Percentiles rank a stretch among this genome's conserved stretches.
These are phyloP conservation scores for Chlorocebus sabaeus DNA, from an alignment of 2,113 vertebrate genomes.

Conservation along the genomic window DNA sequence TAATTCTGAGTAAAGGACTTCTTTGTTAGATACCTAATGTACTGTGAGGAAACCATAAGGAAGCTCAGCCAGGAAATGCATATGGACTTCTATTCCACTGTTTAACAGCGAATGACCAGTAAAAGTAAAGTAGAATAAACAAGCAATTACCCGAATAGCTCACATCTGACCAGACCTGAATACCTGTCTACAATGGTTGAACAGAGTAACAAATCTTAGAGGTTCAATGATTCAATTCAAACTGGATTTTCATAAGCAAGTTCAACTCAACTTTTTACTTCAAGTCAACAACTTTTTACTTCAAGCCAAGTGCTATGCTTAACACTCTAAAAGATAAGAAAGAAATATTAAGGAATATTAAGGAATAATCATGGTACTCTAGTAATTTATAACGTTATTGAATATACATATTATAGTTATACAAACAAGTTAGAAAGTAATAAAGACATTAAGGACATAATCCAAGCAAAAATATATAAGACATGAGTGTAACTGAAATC, in stretches of 20 bases:
- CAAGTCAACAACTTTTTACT: not conserved
- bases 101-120: not conserved
- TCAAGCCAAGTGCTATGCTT: not conserved
- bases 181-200: not conserved
- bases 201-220: not conserved
- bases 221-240: not conserved
- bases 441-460: not conserved
- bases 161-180: not conserved
- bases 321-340: not conserved
- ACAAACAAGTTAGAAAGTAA: not conserved
- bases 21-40: not conserved
- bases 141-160: not conserved
- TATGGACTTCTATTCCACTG: not conserved
- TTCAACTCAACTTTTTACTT: constrained; percentile 11
- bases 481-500: not conserved
- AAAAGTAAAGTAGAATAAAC: not conserved
- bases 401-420: not conserved
- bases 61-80: not conserved
- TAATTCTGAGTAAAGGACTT: not conserved
- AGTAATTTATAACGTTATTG: not conserved
- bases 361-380: not conserved
- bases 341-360: not conserved
- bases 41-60: not conserved
- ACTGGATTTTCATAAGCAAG: not conserved
- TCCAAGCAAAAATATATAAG: not conserved